Base-by-base conservation (phyloP, 2,113 vertebrate species). In the Heteronetta atricapilla region DNA sequence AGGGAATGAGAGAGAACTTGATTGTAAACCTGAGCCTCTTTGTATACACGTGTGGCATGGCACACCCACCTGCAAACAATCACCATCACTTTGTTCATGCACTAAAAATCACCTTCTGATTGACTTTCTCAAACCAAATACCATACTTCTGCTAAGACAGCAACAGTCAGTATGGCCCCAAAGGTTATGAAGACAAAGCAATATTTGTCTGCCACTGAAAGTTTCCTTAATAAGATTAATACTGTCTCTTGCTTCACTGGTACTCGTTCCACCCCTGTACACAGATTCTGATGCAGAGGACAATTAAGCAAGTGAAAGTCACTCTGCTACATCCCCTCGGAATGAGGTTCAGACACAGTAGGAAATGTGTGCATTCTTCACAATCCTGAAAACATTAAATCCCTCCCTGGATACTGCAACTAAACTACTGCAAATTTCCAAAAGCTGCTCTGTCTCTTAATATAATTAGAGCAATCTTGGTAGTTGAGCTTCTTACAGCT, bases 11-110 rank as follows among this genome's bases (percentile, higher is more conserved):
- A 83, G 23, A 60, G 26, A 83, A 29, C 13, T 44, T 53, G 38
- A 34, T 80, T n/a, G 21, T 58, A 92, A 81, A 81, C 25, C 44
- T 70, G n/a, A 91, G 64, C 50, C 36, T 60, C 59, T 79, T 73
- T 2, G 1, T n/a, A 46, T 13, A 55, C 8, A 29, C 0, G 0
- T 8, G 0, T 72, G 72, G 48, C 29, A 23, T 0, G 3, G 38
- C 15, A 60, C 26, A 77, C 12, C 14, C 28, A 29, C 26, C 46
- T 26, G 52, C 42, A 44, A 64, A 20, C 13, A 70, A 33, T 29
- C 60, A 66, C 14, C 62, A 44, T 21, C 29, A 28, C 20, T 81
- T 70, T 8, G 5, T 29, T 34, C 25, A 44, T 14, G 29, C 33
- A 58, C 56, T 56, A 50, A 92, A 77, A 87, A 46, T 25, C 68